Evolutionary conservation across 2,113 vertebrate species (phyloP).

Genomic region (Loxodonta africana): DNA sequence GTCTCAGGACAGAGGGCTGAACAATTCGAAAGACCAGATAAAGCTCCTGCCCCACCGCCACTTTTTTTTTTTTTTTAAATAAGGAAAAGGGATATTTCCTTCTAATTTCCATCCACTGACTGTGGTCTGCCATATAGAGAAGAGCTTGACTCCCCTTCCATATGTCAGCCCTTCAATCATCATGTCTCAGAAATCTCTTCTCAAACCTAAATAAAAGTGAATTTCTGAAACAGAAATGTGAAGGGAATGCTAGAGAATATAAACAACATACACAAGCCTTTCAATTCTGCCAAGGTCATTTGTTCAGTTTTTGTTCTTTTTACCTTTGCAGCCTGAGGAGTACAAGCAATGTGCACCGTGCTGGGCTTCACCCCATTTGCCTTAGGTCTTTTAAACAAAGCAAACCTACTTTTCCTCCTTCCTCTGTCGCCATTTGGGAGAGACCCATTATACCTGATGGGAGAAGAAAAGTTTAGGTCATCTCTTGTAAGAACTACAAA

Average conservation of each 20-base stretch:
- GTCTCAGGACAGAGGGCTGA: not conserved
- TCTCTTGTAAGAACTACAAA: slow-evolving; percentile 22
- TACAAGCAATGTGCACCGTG: slow-evolving; percentile 98
- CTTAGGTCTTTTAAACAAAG: slow-evolving; percentile 97
- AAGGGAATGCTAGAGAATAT: slow-evolving; percentile 23
- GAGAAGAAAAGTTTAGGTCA: slow-evolving; percentile 62
- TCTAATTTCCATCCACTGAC: slow-evolving; percentile 43
- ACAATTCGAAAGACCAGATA: slow-evolving; percentile 35
- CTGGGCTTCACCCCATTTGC: slow-evolving; percentile 99
- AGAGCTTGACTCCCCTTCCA: not conserved
- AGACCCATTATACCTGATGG: slow-evolving; percentile 97
- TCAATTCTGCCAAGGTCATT: slow-evolving; percentile 17
- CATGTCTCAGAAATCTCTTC: slow-evolving; percentile 10
- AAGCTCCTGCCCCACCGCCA: not conserved
- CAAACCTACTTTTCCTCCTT: slow-evolving; percentile 98
- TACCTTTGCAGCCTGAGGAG: slow-evolving; percentile 99
- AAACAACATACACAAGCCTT: slow-evolving; percentile 31
- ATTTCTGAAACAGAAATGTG: slow-evolving; percentile 49
- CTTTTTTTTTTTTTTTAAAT: not conserved
- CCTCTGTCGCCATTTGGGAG: slow-evolving; percentile 98
- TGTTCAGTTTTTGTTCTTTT: slow-evolving; percentile 48
- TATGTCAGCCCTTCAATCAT: not conserved
- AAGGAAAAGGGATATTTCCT: slow-evolving; percentile 24
- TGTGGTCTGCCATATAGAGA: not conserved
- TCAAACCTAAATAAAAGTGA: slow-evolving; percentile 60